Evolutionary conservation across 2,113 vertebrate species (phyloP), one percentile per base, ranked within the genome.

Genomic region (Rhegmatorhina hoffmannsi): DNA sequence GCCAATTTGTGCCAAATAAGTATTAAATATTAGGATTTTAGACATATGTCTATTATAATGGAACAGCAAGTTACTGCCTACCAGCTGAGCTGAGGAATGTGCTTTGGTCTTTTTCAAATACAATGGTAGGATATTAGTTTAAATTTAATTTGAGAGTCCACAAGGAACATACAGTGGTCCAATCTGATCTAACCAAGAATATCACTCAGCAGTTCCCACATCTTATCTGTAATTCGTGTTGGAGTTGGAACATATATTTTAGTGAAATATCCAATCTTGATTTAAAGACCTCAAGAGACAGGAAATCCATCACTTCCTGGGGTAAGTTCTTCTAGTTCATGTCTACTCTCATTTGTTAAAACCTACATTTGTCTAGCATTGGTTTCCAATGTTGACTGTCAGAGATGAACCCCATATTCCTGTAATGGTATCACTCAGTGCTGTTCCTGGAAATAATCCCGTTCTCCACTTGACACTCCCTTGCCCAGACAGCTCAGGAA

Each of bases 241-340:
- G 33, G 69, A 87, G 68, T 24, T 87, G 76, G 44, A 92, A 60
- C 59, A 40, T 72, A 17, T 10, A 68, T 94, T 95, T 90, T 56
- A 93, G 68, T 74, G 76, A 78, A 95, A 84, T 52, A 87, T 78
- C 80, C 60, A 67, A n/a, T 90, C 89, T 78, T 90, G 59, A 87
- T 94, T 74, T 93, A 87, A 93, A 92, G 91, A 87, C 89, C 78
- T 80, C 28, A 40, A 33, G 52, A 64, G 73, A 93, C 64, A 68
- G 76, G 89, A 90, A 94, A 94, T 97, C 86, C 76, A 91, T 93
- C 95, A 78, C 56, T 89, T 92, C 17, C 43, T 17, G 7, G 56
- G 77, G 24, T 75, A 59, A 89, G 64, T 88, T 79, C 36, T 92
- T 84, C 83, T 79, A 86, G 68, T 63, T 90, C 76, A 81, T 94